Percentiles rank a stretch among this genome's conserved stretches.
Conservation (phyloP, 2,797 vertebrate genomes). For the Lutjanus argentimaculatus region DNA sequence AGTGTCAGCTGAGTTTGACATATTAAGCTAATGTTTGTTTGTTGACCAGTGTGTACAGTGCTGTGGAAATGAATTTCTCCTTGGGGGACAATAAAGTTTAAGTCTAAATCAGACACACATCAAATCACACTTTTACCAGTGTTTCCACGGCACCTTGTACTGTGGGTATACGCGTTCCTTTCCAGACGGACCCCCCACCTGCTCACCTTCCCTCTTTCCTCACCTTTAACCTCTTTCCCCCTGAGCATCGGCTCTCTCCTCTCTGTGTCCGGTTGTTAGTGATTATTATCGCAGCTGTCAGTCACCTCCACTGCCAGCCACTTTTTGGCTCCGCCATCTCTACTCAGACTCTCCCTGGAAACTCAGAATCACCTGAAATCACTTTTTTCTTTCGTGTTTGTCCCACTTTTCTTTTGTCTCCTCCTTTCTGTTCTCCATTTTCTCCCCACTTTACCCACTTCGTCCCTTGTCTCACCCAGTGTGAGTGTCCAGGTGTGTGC, state of each 20-base stretch:
- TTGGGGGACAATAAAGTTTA: too few species aligned
- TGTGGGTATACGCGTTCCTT: slow-evolving; percentile 46
- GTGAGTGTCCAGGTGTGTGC: slow-evolving; percentile 69
- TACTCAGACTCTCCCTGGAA: slow-evolving; percentile 31
- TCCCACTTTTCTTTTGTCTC: slow-evolving; percentile 19
- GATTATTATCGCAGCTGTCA: slow-evolving; percentile 83
- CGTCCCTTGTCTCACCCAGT: slow-evolving; percentile 28
- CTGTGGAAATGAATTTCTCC: too few species aligned
- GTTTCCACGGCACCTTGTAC: slow-evolving; percentile 57
- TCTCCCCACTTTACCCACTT: not conserved
- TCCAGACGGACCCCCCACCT: slow-evolving; percentile 60
- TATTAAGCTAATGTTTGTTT: slow-evolving; percentile 24
- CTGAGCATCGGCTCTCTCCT: slow-evolving; percentile 46
- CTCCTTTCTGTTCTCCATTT: slow-evolving; percentile 14
- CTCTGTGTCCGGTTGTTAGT: slow-evolving; percentile 79
- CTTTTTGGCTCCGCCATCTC: slow-evolving; percentile 28
- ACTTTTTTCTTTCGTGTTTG: slow-evolving; percentile 38
- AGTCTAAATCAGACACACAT: slow-evolving; percentile 62
- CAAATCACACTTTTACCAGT: slow-evolving; percentile 67
- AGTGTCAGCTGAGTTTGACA: slow-evolving; percentile 19
- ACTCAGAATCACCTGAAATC: slow-evolving; percentile 58
- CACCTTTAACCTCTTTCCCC: slow-evolving; percentile 67
- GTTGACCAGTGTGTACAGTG: too few species aligned
- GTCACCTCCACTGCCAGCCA: slow-evolving; percentile 67
- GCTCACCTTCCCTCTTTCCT: slow-evolving; percentile 70